These are phyloP conservation scores for Microctenopoma lineatum DNA, from an alignment of 2,797 vertebrate species.

Conservation along the genomic window DNA sequence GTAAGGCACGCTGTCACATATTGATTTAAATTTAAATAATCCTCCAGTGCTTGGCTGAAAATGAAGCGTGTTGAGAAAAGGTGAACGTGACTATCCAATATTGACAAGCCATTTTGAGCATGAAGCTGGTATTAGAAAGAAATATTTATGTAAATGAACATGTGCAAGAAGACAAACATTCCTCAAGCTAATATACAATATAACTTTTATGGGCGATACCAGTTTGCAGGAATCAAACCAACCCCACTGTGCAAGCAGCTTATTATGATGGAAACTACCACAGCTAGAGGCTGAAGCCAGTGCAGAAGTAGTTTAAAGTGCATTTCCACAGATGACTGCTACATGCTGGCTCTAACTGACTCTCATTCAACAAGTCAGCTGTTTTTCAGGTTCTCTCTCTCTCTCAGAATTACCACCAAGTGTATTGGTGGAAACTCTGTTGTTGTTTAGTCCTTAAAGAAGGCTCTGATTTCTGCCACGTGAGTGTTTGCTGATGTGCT, in stretches of 20 bases:
- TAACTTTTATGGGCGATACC: neutral
- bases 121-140: slow-evolving; percentile 4
- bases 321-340: neutral
- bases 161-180: neutral
- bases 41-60: slow-evolving; percentile 10
- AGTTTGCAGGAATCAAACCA: neutral
- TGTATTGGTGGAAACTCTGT: too few relatives aligned
- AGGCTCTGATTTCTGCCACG: too few relatives aligned
- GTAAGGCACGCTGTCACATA: slow-evolving; percentile 29
- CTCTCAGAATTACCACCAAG: too few relatives aligned
- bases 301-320: neutral
- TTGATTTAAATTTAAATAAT: slow-evolving; percentile 37
- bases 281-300: neutral
- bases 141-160: neutral
- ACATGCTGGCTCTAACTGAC: neutral
- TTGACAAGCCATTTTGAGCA: slow-evolving; percentile 14
- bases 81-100: slow-evolving; percentile 6
- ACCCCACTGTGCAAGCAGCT: too few relatives aligned
- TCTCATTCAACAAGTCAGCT: too few relatives aligned
- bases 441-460: too few relatives aligned
- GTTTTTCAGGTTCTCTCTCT: too few relatives aligned
- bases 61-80: slow-evolving; percentile 10
- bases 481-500: too few relatives aligned
- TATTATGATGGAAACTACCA: too few relatives aligned
- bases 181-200: neutral